These are phyloP conservation scores for Mactra quadrangularis DNA, from an alignment of 1,140 invertebrate genomes.

Conservation along the genomic window DNA sequence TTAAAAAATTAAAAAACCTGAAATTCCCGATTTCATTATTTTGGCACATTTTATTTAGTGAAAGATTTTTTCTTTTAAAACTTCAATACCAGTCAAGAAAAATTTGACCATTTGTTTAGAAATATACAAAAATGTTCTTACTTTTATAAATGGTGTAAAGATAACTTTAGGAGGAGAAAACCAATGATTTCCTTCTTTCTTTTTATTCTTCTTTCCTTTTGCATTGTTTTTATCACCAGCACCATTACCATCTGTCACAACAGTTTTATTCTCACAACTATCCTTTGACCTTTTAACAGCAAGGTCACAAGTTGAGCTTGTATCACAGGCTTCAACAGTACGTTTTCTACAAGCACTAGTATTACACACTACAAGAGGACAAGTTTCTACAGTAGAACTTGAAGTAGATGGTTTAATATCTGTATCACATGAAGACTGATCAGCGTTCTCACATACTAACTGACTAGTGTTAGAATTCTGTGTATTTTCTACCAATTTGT, in stretches of 20 bases:
- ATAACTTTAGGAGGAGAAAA: conserved; percentile 91
- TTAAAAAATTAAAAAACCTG: too few species aligned
- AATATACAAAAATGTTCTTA: conserved; percentile 80
- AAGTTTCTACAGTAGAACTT: too few species aligned
- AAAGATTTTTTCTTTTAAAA: too few species aligned
- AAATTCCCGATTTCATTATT: too few species aligned
- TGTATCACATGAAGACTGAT: too few species aligned
- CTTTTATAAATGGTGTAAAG: conserved; percentile 91
- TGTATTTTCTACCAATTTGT: too few species aligned
- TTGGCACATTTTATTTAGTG: too few species aligned
- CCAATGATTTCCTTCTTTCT: conserved; percentile 85
- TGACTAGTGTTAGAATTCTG: too few species aligned
- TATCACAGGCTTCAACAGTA: background rate
- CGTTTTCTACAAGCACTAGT: conserved; percentile 3
- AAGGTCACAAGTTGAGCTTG: background rate
- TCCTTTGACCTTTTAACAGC: conserved; percentile 25
- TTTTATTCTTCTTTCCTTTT: conserved; percentile 85
- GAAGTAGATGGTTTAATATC: too few species aligned
- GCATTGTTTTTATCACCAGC: background rate
- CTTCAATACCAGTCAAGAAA: too few species aligned
- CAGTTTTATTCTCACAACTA: background rate
- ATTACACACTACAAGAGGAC: background rate
- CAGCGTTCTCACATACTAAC: too few species aligned
- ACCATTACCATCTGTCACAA: background rate
- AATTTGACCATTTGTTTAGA: too few species aligned